Evolutionary conservation across 2,113 vertebrate genomes (phyloP), one percentile per base, ranked within the genome.

Genomic region (Lutjanus erythropterus): DNA sequence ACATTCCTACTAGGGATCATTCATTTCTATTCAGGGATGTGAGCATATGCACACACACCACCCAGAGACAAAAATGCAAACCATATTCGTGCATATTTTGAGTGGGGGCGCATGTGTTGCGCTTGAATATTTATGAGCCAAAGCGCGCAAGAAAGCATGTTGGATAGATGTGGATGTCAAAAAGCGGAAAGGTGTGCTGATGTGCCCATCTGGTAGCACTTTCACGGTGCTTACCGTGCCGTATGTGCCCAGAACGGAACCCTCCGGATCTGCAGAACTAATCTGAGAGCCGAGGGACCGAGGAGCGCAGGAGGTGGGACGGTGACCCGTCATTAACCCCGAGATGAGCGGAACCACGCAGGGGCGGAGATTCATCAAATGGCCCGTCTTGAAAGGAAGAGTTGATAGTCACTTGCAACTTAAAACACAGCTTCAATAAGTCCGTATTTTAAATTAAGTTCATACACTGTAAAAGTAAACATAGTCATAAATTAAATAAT

Each of bases 201-300:
- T 88, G 88, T 87, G 85, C 78, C 91, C 94, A 94, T 94, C 92
- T 95, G 94, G 88, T 92, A 81, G 90, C 91, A 91, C 86, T 95
- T 95, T 94, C 91, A 93, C 88, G 88, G 81, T 75, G 83, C 84
- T 92, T 92, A 86, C 76, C 44, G 76, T 49, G 79, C 83, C 85
- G 58, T 91, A 87, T 93, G 92, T 75, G 86, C 80, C 80, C 86
- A 85, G 69, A 90, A 88, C 80, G 75, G 78, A 88, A 81, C 86
- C 74, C 71, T 84, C 44, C 74, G 53, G 84, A 89, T 90, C 87
- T 89, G 88, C 90, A 89, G 87, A 93, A 93, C 90, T 92, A 92
- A 93, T 94, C 80, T 80, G 75, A 59, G 71, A 75, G 84, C 66
- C 58, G 39, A 39, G 86, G 67, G 77, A 76, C 23, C 55, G 65